Evolutionary conservation across 2,888 invertebrate species (phyloP).

Genomic region (Agonopterix heracliana): DNA sequence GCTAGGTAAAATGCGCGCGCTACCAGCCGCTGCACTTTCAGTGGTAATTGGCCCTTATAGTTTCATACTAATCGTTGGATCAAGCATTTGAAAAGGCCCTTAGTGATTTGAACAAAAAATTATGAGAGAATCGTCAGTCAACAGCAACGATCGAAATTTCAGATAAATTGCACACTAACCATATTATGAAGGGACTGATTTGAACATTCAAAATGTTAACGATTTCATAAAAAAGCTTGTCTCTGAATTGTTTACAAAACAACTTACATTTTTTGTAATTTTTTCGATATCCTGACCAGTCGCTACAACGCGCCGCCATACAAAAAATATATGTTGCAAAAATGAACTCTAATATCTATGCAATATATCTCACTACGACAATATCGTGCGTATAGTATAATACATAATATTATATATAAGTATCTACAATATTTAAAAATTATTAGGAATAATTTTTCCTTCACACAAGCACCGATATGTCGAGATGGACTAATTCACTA

Average conservation of each 20-base stretch:
- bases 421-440: constrained; percentile 37
- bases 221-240: not conserved
- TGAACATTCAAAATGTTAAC: not conserved
- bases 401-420: constrained; percentile 23
- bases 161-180: no score
- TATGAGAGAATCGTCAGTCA: no score
- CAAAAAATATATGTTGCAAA: constrained; percentile 17
- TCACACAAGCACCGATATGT: constrained; percentile 74
- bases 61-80: no score
- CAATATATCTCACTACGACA: constrained; percentile 29
- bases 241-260: no score
- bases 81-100: no score
- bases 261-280: no score
- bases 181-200: no score
- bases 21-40: no score
- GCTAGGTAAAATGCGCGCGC: no score
- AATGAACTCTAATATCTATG: constrained; percentile 19
- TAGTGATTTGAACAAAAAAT: no score
- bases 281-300: not conserved
- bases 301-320: not conserved
- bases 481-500: constrained; percentile 61
- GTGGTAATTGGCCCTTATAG: no score
- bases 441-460: constrained; percentile 55
- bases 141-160: no score
- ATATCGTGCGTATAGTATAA: constrained; percentile 32